phyloP scores from a whole-genome alignment of 2,797 vertebrate genomes.

The Lagodon rhomboides region DNA sequence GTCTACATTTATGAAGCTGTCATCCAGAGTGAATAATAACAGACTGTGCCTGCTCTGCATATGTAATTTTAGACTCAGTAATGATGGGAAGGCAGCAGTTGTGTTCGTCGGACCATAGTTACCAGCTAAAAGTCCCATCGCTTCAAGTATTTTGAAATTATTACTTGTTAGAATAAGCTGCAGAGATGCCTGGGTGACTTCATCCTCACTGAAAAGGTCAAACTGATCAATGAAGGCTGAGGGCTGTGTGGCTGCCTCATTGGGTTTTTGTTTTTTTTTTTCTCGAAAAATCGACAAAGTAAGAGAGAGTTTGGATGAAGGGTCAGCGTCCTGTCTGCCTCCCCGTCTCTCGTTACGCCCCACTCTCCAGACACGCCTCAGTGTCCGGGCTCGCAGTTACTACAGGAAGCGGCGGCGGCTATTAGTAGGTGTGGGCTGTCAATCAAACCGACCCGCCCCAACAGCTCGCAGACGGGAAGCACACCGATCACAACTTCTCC shows the following conservation, averaged over 20 bases:
- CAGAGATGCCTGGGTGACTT: neutral
- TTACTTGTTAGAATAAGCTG: neutral
- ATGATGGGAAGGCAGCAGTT: no score
- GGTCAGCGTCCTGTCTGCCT: neutral
- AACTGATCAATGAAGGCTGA: neutral
- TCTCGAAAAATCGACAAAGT: neutral
- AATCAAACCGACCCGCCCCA: slow-evolving; percentile 75
- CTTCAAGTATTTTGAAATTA: neutral
- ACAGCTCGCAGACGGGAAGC: slow-evolving; percentile 64
- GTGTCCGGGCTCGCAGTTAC: slow-evolving; percentile 25
- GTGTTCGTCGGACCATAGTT: neutral
- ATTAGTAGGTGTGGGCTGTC: slow-evolving; percentile 73
- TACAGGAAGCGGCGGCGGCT: slow-evolving; percentile 37
- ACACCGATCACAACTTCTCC: slow-evolving; percentile 53
- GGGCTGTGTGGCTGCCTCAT: neutral
- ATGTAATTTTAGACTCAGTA: neutral
- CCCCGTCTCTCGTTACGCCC: slow-evolving; percentile 17
- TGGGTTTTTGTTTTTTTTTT: neutral
- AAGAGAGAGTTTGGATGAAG: neutral
- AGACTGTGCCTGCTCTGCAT: neutral
- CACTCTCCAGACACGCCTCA: slow-evolving; percentile 44
- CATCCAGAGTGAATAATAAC: neutral
- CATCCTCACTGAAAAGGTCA: neutral
- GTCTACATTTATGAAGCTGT: neutral
- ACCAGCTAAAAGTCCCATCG: neutral